phyloP scores from a whole-genome alignment of 2,797 vertebrate genomes.

The Ciconia nigra region DNA sequence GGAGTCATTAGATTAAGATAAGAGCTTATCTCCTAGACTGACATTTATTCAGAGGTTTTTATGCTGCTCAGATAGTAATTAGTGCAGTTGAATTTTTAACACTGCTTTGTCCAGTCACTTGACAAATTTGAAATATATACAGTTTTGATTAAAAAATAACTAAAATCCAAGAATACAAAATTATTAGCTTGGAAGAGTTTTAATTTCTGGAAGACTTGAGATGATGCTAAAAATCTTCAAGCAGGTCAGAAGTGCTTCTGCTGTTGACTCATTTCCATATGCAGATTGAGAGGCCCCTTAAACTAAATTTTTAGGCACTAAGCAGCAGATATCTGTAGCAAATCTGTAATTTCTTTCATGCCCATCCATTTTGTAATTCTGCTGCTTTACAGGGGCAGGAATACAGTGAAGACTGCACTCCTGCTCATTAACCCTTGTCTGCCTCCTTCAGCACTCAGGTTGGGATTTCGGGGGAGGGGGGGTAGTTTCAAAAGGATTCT shows the following conservation, averaged over 20 bases:
- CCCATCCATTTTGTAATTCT: conserved; percentile 57
- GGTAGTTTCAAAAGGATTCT: conserved; percentile 55
- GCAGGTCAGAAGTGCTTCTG: conserved; percentile 28
- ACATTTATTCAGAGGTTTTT: conserved; percentile 95
- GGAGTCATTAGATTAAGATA: conserved; percentile 99
- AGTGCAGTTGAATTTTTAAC: conserved; percentile 86
- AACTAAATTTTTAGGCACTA: conserved; percentile 26
- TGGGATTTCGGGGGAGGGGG: background rate
- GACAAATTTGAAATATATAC: conserved; percentile 57
- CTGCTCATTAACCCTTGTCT: conserved; percentile 44
- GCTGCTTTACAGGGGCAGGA: conserved; percentile 48
- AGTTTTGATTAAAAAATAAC: conserved; percentile 21
- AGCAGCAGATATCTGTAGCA: conserved; percentile 25
- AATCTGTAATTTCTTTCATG: conserved; percentile 66
- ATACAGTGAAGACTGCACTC: conserved; percentile 15
- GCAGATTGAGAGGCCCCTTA: conserved; percentile 37
- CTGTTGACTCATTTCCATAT: conserved; percentile 64
- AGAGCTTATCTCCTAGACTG: conserved; percentile 95
- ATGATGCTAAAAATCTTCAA: conserved; percentile 37
- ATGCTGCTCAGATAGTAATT: conserved; percentile 90
- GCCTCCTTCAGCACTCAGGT: conserved; percentile 38
- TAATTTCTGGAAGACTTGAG: conserved; percentile 56
- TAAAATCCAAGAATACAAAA: conserved; percentile 10
- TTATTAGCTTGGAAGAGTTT: conserved; percentile 60
- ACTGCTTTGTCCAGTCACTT: conserved; percentile 77